Base-by-base conservation (phyloP, 1,140 invertebrate species). In the Diachasma alloeum region DNA sequence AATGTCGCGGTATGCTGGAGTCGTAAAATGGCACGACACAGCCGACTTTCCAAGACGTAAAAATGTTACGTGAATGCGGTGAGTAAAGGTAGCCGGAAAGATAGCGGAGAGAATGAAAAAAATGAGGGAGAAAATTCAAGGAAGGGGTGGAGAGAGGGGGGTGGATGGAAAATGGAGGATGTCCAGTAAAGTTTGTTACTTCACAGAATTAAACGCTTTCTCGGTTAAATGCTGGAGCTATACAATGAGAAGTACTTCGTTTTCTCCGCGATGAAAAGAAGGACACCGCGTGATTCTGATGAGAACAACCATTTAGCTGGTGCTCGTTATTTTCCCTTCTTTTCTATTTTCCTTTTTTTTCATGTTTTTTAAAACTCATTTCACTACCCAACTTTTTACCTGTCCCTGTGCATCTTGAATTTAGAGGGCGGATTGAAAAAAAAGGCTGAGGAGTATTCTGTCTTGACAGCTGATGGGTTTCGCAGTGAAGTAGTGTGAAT, bases 291-390 rank as follows among this genome's bases (percentile, higher is more conserved):
- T 75, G 67, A 79, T 77, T 77, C 39, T 69, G 69, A 77, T 71
- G 66, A 72, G 69, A 74, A 31, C 77, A n/a, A 15, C 66, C 15
- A 22, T 73, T 44, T 39, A 44, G 22, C 48, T 53, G 15, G 48
- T 17, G 48, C 48, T 36, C 67, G 24, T 63, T 26, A 63, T 26
- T 24, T 26, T 19, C 3, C 19, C 24, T 17, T 19, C 19, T 22
- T 63, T 26, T 31, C 24, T 63, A 26, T 10, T 63, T 63, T 26
- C 0, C 8, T 63, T 9, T 13, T 53, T 39, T 17, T 69, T 59
- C 31, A 31, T 2, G 31, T 75, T 67, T 73, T 75, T 76, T 71
- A 79, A 63, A 79, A 74, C 72, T 77, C 75, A 72, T 74, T 79
- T 42, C 72, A 77, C 31, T 69, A 53, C 36, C 67, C 31, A 22